A percentile compares a stretch with the other conserved stretches of the same genome.
These are phyloP conservation scores for Harpagus bidentatus DNA, from an alignment of 2,113 vertebrate species.

Conservation along the genomic window DNA sequence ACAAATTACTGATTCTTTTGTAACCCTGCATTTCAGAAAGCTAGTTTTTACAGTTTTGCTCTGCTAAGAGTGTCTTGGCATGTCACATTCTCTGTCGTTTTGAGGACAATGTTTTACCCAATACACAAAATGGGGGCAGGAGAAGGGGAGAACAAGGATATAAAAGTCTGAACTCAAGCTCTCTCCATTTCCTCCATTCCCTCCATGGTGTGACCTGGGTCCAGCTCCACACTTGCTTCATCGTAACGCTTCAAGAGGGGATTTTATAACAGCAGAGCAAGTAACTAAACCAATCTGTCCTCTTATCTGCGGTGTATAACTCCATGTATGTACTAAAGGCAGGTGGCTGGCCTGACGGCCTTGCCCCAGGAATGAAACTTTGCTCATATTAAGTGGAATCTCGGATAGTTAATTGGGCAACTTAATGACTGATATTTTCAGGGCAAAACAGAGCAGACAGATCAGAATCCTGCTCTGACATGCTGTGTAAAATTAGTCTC, in stretches of 20 bases:
- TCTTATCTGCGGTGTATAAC: background rate
- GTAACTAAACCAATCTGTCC: background rate
- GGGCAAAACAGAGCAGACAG: background rate
- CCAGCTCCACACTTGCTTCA: background rate
- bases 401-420: background rate
- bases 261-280: background rate
- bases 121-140: accelerated
- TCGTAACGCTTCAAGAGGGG: background rate
- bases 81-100: background rate
- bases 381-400: background rate
- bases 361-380: background rate
- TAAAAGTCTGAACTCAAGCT: background rate
- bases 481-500: background rate
- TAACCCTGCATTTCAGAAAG: background rate
- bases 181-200: background rate
- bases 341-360: background rate
- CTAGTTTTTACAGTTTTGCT: background rate
- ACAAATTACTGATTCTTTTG: background rate
- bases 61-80: background rate
- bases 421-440: background rate
- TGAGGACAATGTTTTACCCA: background rate
- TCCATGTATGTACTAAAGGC: background rate
- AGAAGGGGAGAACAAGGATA: background rate
- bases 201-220: background rate
- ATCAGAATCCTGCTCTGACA: background rate